These are phyloP conservation scores for Stercorarius parasiticus DNA, from an alignment of 2,113 vertebrate genomes.

Conservation along the genomic window DNA sequence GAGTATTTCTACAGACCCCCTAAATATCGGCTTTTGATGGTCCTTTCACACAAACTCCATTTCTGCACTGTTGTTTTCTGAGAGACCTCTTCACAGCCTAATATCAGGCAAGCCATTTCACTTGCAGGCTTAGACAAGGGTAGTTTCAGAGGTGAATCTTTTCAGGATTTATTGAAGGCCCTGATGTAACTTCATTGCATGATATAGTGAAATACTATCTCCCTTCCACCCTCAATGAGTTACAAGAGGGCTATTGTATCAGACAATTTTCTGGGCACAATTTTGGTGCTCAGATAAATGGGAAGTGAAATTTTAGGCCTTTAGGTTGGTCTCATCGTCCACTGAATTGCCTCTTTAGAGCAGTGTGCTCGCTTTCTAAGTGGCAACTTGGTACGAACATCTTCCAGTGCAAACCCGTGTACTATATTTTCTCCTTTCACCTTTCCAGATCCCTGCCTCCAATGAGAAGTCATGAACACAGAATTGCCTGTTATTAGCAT, in stretches of 20 bases:
- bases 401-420: neutral
- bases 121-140: neutral
- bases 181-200: neutral
- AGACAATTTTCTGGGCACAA: neutral
- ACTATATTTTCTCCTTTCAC: neutral
- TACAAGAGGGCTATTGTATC: neutral
- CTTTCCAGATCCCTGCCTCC: neutral
- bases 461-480: neutral
- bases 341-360: neutral
- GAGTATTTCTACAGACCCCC: neutral
- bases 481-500: neutral
- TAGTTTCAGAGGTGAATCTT: constrained; percentile 5
- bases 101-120: constrained; percentile 3
- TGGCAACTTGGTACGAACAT: neutral
- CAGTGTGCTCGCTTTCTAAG: neutral
- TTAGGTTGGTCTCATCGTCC: neutral
- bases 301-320: neutral
- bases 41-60: neutral
- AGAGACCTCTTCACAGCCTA: neutral
- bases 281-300: neutral
- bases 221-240: neutral
- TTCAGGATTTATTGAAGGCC: constrained; percentile 29
- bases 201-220: neutral
- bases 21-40: neutral
- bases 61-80: neutral